phyloP scores from a whole-genome alignment of 2,888 invertebrate species.

The Esperia sulphurella region DNA sequence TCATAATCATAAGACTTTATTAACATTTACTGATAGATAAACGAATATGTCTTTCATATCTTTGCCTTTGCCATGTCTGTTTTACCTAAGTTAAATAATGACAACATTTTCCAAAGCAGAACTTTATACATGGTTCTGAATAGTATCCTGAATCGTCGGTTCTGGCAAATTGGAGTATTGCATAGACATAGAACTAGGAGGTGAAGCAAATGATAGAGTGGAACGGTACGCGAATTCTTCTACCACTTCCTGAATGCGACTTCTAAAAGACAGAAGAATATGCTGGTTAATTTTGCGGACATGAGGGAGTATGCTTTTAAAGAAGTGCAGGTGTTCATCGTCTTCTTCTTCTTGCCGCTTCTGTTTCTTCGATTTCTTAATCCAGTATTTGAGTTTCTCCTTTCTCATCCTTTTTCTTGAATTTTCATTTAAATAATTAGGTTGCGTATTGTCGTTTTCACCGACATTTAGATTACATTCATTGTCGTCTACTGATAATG shows the following conservation, averaged over 20 bases:
- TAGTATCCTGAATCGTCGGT: no score
- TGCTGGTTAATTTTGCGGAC: conserved; percentile 14
- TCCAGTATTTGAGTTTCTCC: neutral
- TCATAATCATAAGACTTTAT: no score
- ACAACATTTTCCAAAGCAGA: no score
- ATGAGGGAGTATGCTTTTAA: conserved; percentile 18
- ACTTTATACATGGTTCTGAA: no score
- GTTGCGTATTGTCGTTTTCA: neutral
- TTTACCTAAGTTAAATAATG: no score
- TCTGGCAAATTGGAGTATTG: no score
- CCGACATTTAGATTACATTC: neutral
- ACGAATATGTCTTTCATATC: no score
- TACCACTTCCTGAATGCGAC: conserved; percentile 12
- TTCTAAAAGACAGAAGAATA: conserved; percentile 10
- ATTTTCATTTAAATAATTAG: neutral
- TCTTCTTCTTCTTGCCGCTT: neutral
- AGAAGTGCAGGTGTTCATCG: conserved; percentile 10
- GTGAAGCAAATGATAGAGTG: no score
- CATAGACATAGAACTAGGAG: no score
- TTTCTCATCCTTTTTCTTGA: neutral
- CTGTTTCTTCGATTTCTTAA: neutral
- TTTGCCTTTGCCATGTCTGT: no score
- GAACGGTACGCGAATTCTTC: conserved; percentile 13
- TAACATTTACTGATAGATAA: no score
- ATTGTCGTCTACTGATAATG: no score